Base-by-base conservation (phyloP, 2,113 vertebrate genomes). In the Aramus guarauna region DNA sequence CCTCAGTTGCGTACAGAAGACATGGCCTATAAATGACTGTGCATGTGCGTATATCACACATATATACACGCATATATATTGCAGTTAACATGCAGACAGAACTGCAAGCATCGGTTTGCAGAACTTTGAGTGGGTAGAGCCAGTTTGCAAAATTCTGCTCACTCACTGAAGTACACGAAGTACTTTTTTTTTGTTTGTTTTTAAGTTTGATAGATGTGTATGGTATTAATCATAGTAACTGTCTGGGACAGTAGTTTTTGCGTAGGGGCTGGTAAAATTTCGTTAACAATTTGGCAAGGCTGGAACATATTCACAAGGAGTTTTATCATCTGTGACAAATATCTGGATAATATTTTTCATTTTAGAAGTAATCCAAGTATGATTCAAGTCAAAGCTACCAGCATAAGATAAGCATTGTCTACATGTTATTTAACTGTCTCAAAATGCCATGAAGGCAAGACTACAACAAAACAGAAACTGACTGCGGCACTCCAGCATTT, bases 281-380 rank as follows among this genome's bases (percentile, higher is more conserved):
- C 32, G 2, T 74, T 76, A 88, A 63, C 15, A n/a, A 58, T 74
- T 84, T 80, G 73, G 50, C 72, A 93, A 86, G 63, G 23, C 63
- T 77, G 53, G 43, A 86, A 80, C 24, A 52, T 34, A 75, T 73
- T 88, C 79, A 83, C 23, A 53, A 88, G 39, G 17, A 60, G 23
- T 64, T 95, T 88, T 73, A 66, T 78, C 12, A 79, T 87, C 76
- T 91, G 48, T 88, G 72, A 91, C 72, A 94, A 76, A 78, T 88
- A 91, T 48, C 50, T 78, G 52, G 56, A 71, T 59, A 85, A 88
- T 64, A 84, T 55, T 93, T 90, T 92, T 87, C 34, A 53, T 71
- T 96, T 94, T 84, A 93, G 36, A 91, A 81, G 68, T 81, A 81
- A 92, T 77, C 41, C 34, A 86, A 69, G 15, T 62, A 62, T 82